Conservation (phyloP, 2,888 invertebrate genomes). For the Stomorhina lunata region DNA sequence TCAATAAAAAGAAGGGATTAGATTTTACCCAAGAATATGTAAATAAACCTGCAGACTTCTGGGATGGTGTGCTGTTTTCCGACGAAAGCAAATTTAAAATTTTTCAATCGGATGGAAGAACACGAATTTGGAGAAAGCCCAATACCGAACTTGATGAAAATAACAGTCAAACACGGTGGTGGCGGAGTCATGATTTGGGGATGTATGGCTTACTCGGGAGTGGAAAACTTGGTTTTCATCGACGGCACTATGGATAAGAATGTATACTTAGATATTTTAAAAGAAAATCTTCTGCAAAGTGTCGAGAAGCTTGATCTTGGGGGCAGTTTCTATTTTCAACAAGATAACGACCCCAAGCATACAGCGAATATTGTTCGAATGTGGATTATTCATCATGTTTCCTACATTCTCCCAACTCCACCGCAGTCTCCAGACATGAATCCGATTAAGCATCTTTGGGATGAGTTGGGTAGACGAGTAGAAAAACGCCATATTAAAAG, state of each 20-base stretch:
- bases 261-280: too few species aligned
- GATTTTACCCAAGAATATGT: background rate
- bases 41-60: background rate
- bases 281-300: background rate
- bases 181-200: conserved; percentile 3
- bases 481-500: background rate
- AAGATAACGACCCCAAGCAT: background rate
- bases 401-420: background rate
- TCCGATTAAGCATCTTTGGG: conserved; percentile 1
- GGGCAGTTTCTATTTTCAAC: background rate
- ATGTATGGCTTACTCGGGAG: conserved; percentile 1
- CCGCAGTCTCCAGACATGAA: background rate
- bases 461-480: conserved; percentile 14
- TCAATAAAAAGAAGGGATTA: background rate
- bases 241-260: background rate
- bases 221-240: conserved; percentile 4
- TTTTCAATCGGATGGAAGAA: background rate
- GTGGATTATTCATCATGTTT: background rate
- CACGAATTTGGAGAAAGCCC: conserved; percentile 10
- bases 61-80: background rate
- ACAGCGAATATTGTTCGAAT: background rate
- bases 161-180: conserved; percentile 15
- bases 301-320: background rate
- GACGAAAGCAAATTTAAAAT: conserved; percentile 9
- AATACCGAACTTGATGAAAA: conserved; percentile 19